Base-by-base conservation (phyloP, 2,113 vertebrate species). In the Campylomormyrus numenius region DNA sequence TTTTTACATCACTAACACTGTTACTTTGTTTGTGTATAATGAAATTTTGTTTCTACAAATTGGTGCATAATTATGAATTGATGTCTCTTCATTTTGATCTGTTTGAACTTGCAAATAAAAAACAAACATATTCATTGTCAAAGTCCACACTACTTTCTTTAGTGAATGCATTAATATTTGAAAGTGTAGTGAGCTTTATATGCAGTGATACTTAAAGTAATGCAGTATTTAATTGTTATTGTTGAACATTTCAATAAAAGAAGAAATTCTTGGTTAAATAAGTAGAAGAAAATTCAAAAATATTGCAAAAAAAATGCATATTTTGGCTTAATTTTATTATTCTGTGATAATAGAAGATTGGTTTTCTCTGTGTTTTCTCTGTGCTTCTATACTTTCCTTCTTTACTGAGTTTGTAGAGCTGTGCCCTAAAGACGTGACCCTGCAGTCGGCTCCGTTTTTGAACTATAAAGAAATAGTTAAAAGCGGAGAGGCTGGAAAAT, bases 401-500 rank as follows among this genome's bases (percentile, higher is more conserved):
- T 46, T 42, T 42, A 85, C 9, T n/a, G 46, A 27, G 45, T 49
- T 86, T 50, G 24, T 86, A 49, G n/a, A 50, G 10, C 84, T 27
- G 45, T 27, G 84, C 48, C 48, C 84, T n/a, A 31, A 17, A 87
- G 27, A 53, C 27, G 49, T 27, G 50, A 87, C 48, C n/a, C 49
- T 53, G 50, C 49, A 27, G 49, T 87, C 50, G 24, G 46, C 17
- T 53, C 1, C 58, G 56, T 88, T 88, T 62, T 42, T 89, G n/a
- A 35, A 13, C 70, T 39, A 10, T 35, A 62, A 86, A n/a, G 45
- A 90, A 87, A 74, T 48, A 83, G 91, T 88, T 90, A 88, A 88
- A 88, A 77, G 85, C 85, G 24, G 58, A 9, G 92, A 91, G 91
- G 93, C 91, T 90, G 92, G 93, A 92, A 66, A 80, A 88, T 70